Conservation (phyloP, 2,113 vertebrate species). For the Plecotus auritus region DNA sequence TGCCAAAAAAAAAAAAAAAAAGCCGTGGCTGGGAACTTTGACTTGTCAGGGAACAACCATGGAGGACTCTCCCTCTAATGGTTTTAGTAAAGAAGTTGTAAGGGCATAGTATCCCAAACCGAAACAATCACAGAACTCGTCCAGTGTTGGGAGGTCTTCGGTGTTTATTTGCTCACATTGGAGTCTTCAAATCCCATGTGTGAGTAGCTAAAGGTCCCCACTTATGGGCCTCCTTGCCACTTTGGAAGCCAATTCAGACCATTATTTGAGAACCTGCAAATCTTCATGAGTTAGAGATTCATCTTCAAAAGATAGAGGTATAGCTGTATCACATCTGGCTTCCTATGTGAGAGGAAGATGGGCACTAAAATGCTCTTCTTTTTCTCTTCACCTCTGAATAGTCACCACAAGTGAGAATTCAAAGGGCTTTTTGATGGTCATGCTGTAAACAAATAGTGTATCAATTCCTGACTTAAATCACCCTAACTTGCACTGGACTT, state of each 20-base stretch:
- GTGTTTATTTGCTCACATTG: neutral
- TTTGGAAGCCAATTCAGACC: neutral
- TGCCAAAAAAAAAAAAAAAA: neutral
- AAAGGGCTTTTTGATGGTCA: neutral
- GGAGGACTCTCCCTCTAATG: neutral
- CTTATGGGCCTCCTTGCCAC: neutral
- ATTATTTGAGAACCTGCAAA: neutral
- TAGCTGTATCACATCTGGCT: neutral
- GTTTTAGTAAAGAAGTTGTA: neutral
- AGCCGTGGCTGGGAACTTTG: neutral
- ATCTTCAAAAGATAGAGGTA: neutral
- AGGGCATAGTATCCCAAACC: neutral
- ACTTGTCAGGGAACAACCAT: neutral
- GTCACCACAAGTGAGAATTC: neutral
- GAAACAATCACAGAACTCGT: neutral
- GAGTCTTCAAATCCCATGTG: neutral
- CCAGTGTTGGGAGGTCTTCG: neutral
- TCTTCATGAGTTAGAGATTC: neutral
- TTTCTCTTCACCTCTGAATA: neutral
- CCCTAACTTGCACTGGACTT: neutral
- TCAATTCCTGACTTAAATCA: neutral
- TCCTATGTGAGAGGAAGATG: neutral
- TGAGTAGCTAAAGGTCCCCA: neutral
- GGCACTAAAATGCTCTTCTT: neutral
- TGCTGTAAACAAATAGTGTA: neutral